A percentile compares a stretch with the other conserved stretches of the same genome.
These are phyloP conservation scores for Scelioninae gen. 1 DNA, from an alignment of 2,888 invertebrate genomes.

Conservation along the genomic window DNA sequence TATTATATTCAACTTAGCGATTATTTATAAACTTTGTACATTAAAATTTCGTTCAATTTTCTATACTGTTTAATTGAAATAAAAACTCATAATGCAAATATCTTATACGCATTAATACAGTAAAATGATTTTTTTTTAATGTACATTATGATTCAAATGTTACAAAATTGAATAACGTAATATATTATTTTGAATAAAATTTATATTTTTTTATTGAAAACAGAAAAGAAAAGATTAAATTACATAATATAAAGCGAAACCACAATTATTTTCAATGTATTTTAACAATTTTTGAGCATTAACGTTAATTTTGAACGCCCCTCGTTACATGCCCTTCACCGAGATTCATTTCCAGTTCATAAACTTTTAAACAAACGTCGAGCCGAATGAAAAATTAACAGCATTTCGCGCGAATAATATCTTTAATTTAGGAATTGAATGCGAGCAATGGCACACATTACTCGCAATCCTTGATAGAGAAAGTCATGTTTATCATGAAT, in stretches of 20 bases:
- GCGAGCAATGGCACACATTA: slow-evolving; percentile 46
- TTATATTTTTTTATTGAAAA: no score
- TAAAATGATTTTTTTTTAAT: no score
- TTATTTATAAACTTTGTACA: no score
- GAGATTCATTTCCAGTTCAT: slow-evolving; percentile 49
- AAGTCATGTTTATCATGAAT: slow-evolving; percentile 82
- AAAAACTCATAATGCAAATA: no score
- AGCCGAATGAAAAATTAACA: slow-evolving; percentile 54
- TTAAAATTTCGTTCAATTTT: no score
- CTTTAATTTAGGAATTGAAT: slow-evolving; percentile 56
- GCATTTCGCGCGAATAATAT: slow-evolving; percentile 54
- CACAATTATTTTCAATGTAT: slow-evolving; percentile 15
- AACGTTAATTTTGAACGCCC: slow-evolving; percentile 41
- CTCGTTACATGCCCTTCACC: slow-evolving; percentile 41
- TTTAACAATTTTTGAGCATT: slow-evolving; percentile 18
- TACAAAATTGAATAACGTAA: no score
- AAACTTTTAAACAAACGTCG: slow-evolving; percentile 50
- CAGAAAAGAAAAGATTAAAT: neutral
- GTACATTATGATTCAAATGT: no score
- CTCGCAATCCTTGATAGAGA: slow-evolving; percentile 64
- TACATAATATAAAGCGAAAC: neutral
- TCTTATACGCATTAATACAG: no score
- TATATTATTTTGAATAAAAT: no score
- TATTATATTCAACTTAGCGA: no score
- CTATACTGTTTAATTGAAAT: no score